These are phyloP conservation scores for Dendroctonus valens DNA, from an alignment of 1,140 invertebrate genomes.

Conservation along the genomic window DNA sequence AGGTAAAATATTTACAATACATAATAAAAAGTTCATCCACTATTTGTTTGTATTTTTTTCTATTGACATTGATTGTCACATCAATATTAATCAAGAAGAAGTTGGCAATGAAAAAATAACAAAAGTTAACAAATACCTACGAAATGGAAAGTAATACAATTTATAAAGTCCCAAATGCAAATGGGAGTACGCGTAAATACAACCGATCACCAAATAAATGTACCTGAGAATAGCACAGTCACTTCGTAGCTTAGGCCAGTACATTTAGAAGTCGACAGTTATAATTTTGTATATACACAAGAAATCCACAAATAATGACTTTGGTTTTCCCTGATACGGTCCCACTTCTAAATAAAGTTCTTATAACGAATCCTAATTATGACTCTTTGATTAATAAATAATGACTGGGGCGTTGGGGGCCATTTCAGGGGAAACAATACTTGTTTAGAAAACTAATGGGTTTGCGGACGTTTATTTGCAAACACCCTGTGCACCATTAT, in stretches of 20 bases:
- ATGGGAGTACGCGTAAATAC: conserved; percentile 3
- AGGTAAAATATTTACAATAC: conserved; percentile 33
- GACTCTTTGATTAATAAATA: too few relatives aligned
- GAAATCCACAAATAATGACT: too few relatives aligned
- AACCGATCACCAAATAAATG: conserved; percentile 2
- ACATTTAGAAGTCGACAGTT: not conserved
- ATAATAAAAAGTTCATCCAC: conserved; percentile 14
- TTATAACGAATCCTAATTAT: too few relatives aligned
- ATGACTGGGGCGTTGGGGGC: not conserved
- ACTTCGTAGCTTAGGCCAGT: not conserved
- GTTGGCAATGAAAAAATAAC: not conserved
- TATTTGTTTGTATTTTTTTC: conserved; percentile 21
- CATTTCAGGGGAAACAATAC: not conserved
- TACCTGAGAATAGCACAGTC: not conserved
- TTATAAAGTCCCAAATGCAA: not conserved
- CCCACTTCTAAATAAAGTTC: too few relatives aligned
- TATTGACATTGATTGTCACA: conserved; percentile 34
- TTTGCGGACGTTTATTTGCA: too few relatives aligned
- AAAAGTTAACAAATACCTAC: not conserved
- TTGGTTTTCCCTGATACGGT: too few relatives aligned
- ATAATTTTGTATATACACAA: too few relatives aligned
- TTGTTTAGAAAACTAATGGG: conserved; percentile 1
- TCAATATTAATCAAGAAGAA: conserved; percentile 22
- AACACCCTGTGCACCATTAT: too few relatives aligned
- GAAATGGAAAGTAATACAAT: not conserved